Evolutionary conservation across 1,140 invertebrate species (phyloP), one percentile per base, ranked within the genome.

Genomic region (Melanaphis sacchari): DNA sequence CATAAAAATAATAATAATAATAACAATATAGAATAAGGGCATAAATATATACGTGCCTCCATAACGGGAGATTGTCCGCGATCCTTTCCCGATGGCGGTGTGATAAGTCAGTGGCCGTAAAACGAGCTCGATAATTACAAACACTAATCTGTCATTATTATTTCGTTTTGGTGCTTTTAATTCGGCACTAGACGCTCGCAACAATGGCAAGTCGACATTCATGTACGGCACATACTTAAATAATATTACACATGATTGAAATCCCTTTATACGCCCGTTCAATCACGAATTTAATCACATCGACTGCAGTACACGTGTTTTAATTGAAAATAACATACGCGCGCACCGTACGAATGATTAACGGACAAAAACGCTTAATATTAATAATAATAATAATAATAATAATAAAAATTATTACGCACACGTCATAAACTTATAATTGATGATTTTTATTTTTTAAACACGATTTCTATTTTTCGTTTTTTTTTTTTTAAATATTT

Each of bases 141-240:
- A 87, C 59, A 76, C 59, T 87, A 87, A 87, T 87, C 31, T n/a
- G 31, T 87, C 85, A 21, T 87, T 87, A 87, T 46, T 87, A 87
- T 46, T 87, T 87, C 59, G 59, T 87, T 18, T 43, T 18, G 36
- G 49, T n/a, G 85, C 15, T 46, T 46, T 87, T 84, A 15, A 26
- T 43, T 46, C 41, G n/a, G 11, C 31, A 21, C 2, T 15, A 36
- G 43, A 46, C 41, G 43, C 31, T 7, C 18, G 9, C 43, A 18
- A 87, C 21, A 46, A 36, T 87, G 85, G 41, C 22, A 87, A 85
- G 31, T 46, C 26, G 15, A 85, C 26, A 41, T n/a, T n/a, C n/a
- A n/a, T 15, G 59, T 11, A n/a, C 59, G 31, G 31, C 59, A 66
- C n/a, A 31, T 76, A 76, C 31, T 85, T 85, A 43, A 84, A 38